These are phyloP conservation scores for Rhabdophis nuchalis DNA, from an alignment of 2,797 vertebrate genomes.

Conservation along the genomic window DNA sequence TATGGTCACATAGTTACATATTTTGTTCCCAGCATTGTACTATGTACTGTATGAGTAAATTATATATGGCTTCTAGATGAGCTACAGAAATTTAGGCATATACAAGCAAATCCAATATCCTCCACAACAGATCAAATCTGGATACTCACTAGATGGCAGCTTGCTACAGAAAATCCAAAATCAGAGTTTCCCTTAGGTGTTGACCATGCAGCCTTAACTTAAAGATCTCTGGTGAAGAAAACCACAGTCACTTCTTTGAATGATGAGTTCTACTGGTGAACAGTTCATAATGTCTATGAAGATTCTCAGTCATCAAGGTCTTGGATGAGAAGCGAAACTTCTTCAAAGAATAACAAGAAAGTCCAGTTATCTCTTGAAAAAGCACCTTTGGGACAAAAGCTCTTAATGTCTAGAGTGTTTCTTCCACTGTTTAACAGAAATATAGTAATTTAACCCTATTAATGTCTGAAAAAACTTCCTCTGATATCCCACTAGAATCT, in stretches of 20 bases:
- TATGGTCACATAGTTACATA: neutral
- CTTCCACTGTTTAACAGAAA: neutral
- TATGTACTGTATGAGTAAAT: neutral
- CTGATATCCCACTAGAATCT: neutral
- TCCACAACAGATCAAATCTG: neutral
- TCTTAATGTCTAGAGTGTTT: neutral
- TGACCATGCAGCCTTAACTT: neutral
- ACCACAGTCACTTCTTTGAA: neutral
- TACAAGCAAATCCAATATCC: neutral
- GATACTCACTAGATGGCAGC: neutral
- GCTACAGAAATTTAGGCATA: neutral
- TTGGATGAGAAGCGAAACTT: too few relatives aligned
- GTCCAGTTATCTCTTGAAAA: too few relatives aligned
- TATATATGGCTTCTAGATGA: neutral
- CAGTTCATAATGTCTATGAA: neutral
- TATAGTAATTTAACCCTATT: neutral
- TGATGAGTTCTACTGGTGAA: neutral
- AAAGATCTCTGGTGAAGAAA: neutral
- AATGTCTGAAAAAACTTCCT: neutral
- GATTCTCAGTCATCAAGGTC: too few relatives aligned
- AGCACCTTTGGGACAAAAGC: too few relatives aligned
- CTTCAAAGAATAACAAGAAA: too few relatives aligned
- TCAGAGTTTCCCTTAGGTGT: neutral
- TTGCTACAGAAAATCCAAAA: neutral
- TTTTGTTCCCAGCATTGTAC: neutral